A percentile compares a stretch with the other conserved stretches of the same genome.
Evolutionary conservation across 1,140 invertebrate genomes (phyloP).

Genomic region (Zaprionus ghesquierei): DNA sequence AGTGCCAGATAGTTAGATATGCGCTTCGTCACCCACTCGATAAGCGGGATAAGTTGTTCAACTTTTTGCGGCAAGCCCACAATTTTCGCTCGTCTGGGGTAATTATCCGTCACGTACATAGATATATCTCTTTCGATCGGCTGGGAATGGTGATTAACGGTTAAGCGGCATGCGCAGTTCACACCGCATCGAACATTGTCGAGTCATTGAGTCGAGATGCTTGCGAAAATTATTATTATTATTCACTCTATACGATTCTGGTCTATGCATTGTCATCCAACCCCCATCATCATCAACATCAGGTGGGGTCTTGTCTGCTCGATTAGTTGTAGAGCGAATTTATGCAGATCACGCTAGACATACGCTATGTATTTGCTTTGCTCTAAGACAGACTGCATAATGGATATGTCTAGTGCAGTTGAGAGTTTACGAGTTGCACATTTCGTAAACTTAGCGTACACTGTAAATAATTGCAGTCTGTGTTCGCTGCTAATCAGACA

Average conservation of each 20-base stretch:
- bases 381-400: background rate
- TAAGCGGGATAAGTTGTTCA: background rate
- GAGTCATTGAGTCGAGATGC: conserved; percentile 28
- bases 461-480: background rate
- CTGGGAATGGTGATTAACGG: conserved; percentile 14
- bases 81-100: conserved; percentile 1
- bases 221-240: conserved; percentile 5
- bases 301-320: conserved; percentile 24
- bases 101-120: conserved; percentile 1
- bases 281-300: background rate
- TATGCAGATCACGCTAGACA: conserved; percentile 57
- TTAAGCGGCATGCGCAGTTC: background rate
- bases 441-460: background rate
- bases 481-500: conserved; percentile 46
- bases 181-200: conserved; percentile 15
- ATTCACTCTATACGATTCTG: background rate
- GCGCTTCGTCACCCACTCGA: background rate
- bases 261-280: conserved; percentile 36
- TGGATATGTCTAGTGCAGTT: background rate
- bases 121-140: conserved; percentile 7
- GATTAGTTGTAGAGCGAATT: conserved; percentile 46
- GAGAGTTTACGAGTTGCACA: conserved; percentile 1
- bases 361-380: background rate
- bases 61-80: background rate
- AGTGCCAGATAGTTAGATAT: background rate